These are phyloP conservation scores for Eulacestoma nigropectus DNA, from an alignment of 2,113 vertebrate species.

Conservation along the genomic window DNA sequence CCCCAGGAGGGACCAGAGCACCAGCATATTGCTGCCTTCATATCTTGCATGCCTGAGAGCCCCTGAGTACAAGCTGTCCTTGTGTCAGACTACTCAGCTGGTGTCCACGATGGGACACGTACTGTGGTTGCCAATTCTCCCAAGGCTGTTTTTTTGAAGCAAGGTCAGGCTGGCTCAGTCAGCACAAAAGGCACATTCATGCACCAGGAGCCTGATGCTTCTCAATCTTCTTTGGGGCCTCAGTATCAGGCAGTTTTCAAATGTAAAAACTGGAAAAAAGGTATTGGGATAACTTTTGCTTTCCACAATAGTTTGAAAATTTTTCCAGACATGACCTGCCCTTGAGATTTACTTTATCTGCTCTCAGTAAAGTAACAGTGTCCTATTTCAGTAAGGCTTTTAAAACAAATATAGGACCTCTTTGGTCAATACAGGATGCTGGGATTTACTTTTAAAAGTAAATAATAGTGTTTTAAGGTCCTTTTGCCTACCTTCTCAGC, in stretches of 20 bases:
- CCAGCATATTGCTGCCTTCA: not conserved
- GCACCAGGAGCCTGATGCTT: not conserved
- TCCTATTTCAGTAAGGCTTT: not conserved
- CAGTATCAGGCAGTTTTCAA: not conserved
- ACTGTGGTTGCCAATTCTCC: not conserved
- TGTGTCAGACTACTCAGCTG: not conserved
- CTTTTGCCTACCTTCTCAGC: not conserved
- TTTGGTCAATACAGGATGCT: not conserved
- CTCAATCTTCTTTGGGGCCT: not conserved
- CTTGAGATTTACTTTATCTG: not conserved
- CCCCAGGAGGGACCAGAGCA: not conserved
- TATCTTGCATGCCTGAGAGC: too few species aligned
- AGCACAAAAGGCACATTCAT: not conserved
- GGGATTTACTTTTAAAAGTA: not conserved
- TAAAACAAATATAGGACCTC: not conserved
- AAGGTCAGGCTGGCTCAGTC: not conserved
- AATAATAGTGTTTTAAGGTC: not conserved
- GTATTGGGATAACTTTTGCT: not conserved
- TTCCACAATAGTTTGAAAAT: not conserved
- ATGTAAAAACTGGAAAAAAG: not conserved
- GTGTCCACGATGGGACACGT: fast-evolving
- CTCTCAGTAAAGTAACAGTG: not conserved
- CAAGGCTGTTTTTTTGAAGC: not conserved
- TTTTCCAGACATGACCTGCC: not conserved
- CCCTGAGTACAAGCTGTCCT: not conserved